These are phyloP conservation scores for Microtus montanus DNA, from an alignment of 2,113 vertebrate genomes.

Conservation along the genomic window DNA sequence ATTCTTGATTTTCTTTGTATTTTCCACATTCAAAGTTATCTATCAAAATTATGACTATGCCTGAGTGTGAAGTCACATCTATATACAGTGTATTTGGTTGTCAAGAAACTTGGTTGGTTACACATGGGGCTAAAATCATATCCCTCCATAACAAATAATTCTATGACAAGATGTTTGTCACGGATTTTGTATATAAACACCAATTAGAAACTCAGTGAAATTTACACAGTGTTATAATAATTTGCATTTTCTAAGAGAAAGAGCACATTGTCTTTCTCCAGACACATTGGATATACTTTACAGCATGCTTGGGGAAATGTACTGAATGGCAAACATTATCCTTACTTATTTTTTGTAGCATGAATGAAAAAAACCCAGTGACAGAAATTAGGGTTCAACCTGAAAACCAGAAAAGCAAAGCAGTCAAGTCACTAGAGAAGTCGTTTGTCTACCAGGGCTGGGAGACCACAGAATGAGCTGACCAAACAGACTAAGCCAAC, in stretches of 20 bases:
- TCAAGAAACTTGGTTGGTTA: slow-evolving; percentile 42
- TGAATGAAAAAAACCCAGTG: no score
- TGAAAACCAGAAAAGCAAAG: no score
- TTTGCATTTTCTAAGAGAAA: slow-evolving; percentile 18
- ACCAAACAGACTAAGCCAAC: no score
- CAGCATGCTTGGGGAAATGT: neutral
- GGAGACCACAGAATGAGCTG: no score
- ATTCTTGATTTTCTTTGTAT: slow-evolving; percentile 54
- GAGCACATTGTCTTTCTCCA: neutral
- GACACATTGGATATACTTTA: neutral
- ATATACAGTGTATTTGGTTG: slow-evolving; percentile 50
- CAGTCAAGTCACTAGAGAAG: no score
- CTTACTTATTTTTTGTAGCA: no score
- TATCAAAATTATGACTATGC: slow-evolving; percentile 48
- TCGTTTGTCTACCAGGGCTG: no score
- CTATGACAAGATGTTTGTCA: slow-evolving; percentile 43
- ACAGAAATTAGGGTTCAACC: no score
- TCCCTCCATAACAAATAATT: slow-evolving; percentile 38
- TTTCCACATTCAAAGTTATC: slow-evolving; percentile 14
- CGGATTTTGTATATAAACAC: slow-evolving; percentile 30
- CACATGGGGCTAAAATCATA: slow-evolving; percentile 22
- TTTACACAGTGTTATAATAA: neutral
- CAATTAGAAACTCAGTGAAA: slow-evolving; percentile 3
- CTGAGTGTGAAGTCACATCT: slow-evolving; percentile 20
- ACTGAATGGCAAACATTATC: neutral